phyloP scores from a whole-genome alignment of 2,888 invertebrate species.

The Drosophila lutescens region DNA sequence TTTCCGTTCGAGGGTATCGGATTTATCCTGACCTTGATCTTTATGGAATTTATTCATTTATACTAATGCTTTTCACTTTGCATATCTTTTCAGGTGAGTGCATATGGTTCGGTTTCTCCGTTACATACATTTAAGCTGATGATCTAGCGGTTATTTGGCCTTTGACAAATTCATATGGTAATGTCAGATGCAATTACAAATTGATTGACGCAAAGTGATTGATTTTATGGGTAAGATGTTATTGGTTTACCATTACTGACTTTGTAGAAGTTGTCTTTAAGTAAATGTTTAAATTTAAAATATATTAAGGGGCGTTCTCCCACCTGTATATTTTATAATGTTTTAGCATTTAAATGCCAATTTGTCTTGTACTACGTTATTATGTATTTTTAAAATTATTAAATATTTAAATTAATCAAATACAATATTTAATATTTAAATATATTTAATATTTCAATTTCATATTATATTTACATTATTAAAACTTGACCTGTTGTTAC shows the following conservation, averaged over 20 bases:
- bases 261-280: too few relatives aligned
- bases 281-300: too few relatives aligned
- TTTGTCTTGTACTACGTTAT: too few relatives aligned
- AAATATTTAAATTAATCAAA: too few relatives aligned
- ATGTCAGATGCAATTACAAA: slow-evolving; percentile 7
- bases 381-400: too few relatives aligned
- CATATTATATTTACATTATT: too few relatives aligned
- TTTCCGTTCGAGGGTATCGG: slow-evolving; percentile 14
- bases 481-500: too few relatives aligned
- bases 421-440: too few relatives aligned
- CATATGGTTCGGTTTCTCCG: background rate
- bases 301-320: too few relatives aligned
- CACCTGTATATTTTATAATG: too few relatives aligned
- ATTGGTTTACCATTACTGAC: background rate
- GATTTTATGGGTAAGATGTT: slow-evolving; percentile 6
- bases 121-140: slow-evolving; percentile 14
- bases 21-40: slow-evolving; percentile 32
- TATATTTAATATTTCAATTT: too few relatives aligned
- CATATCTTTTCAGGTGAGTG: slow-evolving; percentile 40
- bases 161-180: slow-evolving; percentile 21
- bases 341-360: too few relatives aligned
- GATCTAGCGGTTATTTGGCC: slow-evolving; percentile 8
- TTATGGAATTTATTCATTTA: slow-evolving; percentile 30
- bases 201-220: slow-evolving; percentile 12
- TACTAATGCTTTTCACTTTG: slow-evolving; percentile 25